Evolutionary conservation across 2,888 invertebrate species (phyloP), one percentile per base, ranked within the genome.

Genomic region (Ochropleura plecta): DNA sequence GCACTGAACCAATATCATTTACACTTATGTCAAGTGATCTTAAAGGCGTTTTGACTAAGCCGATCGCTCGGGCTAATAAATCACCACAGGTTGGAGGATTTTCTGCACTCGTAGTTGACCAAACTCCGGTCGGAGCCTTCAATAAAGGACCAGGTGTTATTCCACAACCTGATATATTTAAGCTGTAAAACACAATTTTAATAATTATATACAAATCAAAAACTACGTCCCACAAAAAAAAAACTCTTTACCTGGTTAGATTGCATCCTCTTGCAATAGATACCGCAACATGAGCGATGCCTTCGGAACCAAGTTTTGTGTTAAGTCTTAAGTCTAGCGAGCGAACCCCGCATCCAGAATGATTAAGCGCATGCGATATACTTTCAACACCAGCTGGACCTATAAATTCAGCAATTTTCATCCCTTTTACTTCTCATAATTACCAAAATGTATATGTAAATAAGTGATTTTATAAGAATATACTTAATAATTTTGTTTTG

Each of bases 141-240:
- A 89, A 73, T 76, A 96, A 88, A 9, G 95, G 94, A 40, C 91
- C 93, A 40, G 95, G 91, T 70, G 91, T 94, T 71, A 96, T 96
- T 30, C 96, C 96, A 89, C 96, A 96, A 7, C 96, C 96, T 18
- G 96, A 96, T 83, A 96, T 93, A 82, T 96, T 96, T 73, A 96
- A 88, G 46, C 96, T 96, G 69, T 40, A 73, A 83, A 66, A 60
- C 49, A 30, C 14, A 30, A 30, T 53, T 57, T 0, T 16, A 16
- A 57, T n/a, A 44, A n/a, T 20, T 8, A 8, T 14, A 62, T 68
- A 20, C 6, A 18, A 59, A 5, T 9, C 4, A 20, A 57, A 14
- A 40, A 3, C 4, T 40, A 40, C 0, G 10, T 49, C 8, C 0
- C 9, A 16, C 51, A 14, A 10, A 20, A 46, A 44, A 40, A 44